Evolutionary conservation across 23 tunicate species (phyloP).

Genomic region (Ascidia mentula): DNA sequence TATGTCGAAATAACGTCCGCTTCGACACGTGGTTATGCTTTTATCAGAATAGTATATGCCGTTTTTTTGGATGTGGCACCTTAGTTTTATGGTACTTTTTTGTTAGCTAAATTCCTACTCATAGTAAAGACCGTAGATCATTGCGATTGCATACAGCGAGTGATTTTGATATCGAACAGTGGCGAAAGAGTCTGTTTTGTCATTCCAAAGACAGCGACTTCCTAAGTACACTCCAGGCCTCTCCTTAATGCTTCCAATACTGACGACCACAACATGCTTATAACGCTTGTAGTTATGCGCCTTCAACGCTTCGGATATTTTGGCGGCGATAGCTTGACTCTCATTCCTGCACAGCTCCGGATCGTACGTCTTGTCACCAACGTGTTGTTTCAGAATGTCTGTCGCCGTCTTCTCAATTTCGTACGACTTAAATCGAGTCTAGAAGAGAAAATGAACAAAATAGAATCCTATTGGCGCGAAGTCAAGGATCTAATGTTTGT

Average conservation of each 20-base stretch:
- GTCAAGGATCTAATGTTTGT: too few species aligned
- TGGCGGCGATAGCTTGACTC: slow-evolving; percentile 63
- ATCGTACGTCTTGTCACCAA: slow-evolving; percentile 62
- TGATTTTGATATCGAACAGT: slow-evolving; percentile 84
- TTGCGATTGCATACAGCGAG: slow-evolving; percentile 79
- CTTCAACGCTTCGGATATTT: slow-evolving; percentile 74
- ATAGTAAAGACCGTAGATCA: slow-evolving; percentile 89
- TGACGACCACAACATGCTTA: slow-evolving; percentile 94
- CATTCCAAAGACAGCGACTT: slow-evolving; percentile 96
- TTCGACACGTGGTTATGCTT: too few species aligned
- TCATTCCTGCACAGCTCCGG: slow-evolving; percentile 56
- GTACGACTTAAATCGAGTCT: slow-evolving; percentile 73
- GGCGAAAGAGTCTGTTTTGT: slow-evolving; percentile 86
- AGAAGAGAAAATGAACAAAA: not conserved
- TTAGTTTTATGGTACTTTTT: too few species aligned
- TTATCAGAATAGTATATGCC: too few species aligned
- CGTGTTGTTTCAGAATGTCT: slow-evolving; percentile 49
- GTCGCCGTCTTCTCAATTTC: slow-evolving; percentile 78
- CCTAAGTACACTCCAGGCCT: slow-evolving; percentile 89
- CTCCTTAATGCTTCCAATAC: slow-evolving; percentile 87
- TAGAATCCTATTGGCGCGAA: too few species aligned
- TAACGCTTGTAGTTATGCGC: slow-evolving; percentile 63
- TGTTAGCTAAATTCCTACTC: too few species aligned
- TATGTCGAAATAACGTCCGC: too few species aligned
- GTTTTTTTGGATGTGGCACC: too few species aligned